These are phyloP conservation scores for Catotricha subobsoleta DNA, from an alignment of 2,888 invertebrate genomes.

Conservation along the genomic window DNA sequence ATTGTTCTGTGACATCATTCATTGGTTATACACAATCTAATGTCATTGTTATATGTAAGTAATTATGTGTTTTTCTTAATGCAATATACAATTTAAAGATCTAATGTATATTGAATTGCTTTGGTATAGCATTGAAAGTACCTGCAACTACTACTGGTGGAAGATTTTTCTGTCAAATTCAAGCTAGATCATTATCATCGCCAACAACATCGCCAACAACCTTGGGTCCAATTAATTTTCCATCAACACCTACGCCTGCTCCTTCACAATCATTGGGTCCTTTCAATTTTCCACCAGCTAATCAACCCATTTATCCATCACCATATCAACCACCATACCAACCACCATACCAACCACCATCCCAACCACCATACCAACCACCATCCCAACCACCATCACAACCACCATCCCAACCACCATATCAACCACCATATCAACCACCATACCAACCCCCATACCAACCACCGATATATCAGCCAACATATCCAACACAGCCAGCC, in stretches of 20 bases:
- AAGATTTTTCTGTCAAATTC: background rate
- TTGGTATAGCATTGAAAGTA: background rate
- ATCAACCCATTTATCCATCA: too few relatives aligned
- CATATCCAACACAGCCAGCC: background rate
- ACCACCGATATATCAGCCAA: background rate
- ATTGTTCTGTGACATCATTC: background rate
- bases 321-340: background rate
- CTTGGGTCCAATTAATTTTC: too few relatives aligned
- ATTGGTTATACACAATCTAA: background rate
- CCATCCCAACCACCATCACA: slow-evolving; percentile 23
- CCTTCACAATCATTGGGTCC: too few relatives aligned
- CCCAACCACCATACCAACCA: background rate
- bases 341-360: background rate
- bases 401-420: slow-evolving; percentile 21
- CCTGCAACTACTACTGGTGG: background rate
- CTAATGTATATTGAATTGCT: background rate
- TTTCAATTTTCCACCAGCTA: too few relatives aligned
- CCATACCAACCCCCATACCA: background rate
- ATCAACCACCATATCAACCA: background rate
- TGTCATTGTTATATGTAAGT: slow-evolving; percentile 1
- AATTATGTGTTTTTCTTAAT: background rate
- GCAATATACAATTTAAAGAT: background rate
- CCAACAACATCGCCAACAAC: background rate
- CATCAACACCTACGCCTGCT: too few relatives aligned
- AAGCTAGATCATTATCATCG: background rate